Evolutionary conservation across 2,888 invertebrate species (phyloP).

Genomic region (Sinohyriopsis cumingii): DNA sequence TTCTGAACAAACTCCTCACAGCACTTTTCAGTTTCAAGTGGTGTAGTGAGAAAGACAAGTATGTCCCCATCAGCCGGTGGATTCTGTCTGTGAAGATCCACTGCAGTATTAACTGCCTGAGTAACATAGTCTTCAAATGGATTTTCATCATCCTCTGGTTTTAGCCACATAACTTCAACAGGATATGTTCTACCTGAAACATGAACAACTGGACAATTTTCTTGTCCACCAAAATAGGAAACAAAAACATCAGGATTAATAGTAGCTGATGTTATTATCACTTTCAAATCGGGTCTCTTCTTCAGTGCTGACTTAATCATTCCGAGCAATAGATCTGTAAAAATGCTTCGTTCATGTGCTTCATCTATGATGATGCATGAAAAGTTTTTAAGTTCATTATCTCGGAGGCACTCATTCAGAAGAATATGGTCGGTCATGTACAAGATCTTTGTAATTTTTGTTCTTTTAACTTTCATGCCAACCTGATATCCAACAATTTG

Average conservation of each 20-base stretch:
- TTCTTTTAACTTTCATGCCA: conserved; percentile 50
- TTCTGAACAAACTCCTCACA: conserved; percentile 36
- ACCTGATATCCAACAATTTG: conserved; percentile 63
- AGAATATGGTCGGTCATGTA: conserved; percentile 70
- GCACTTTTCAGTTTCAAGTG: conserved; percentile 65
- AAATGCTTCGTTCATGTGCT: conserved; percentile 71
- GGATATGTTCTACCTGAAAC: conserved; percentile 69
- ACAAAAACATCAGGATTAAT: conserved; percentile 67
- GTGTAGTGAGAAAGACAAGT: conserved; percentile 71
- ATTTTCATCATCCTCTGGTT: conserved; percentile 13
- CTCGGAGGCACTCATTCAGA: conserved; percentile 65
- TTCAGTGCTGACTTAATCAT: conserved; percentile 63
- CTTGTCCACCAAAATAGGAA: conserved; percentile 55
- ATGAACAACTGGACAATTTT: conserved; percentile 52
- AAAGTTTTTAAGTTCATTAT: conserved; percentile 48
- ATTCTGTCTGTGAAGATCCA: conserved; percentile 56
- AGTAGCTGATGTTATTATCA: conserved; percentile 71
- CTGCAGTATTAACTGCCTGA: conserved; percentile 58
- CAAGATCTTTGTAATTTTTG: conserved; percentile 55
- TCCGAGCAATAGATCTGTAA: conserved; percentile 70
- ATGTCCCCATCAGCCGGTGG: conserved; percentile 61
- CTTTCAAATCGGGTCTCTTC: conserved; percentile 59
- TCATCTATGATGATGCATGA: conserved; percentile 70
- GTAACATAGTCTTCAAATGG: conserved; percentile 42
- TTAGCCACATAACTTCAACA: conserved; percentile 62